These are phyloP conservation scores for Cotesia chilonis DNA, from an alignment of 1,140 invertebrate species.

Conservation along the genomic window DNA sequence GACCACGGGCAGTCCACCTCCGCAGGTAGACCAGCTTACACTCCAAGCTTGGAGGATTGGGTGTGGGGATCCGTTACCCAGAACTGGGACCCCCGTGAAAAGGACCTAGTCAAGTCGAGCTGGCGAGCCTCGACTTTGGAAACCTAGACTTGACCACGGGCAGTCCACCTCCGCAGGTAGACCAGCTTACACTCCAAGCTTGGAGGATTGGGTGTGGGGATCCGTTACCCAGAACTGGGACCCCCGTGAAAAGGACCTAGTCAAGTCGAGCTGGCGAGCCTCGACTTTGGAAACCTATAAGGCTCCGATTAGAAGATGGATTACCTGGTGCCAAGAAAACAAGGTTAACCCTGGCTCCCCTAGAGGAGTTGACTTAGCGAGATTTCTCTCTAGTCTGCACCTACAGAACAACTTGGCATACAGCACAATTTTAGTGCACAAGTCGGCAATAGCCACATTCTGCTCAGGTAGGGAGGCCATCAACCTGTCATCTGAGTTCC, in stretches of 20 bases:
- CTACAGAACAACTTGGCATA: too few relatives aligned
- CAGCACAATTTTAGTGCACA: too few relatives aligned
- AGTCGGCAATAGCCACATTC: slow-evolving; percentile 21
- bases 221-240: too few relatives aligned
- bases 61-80: slow-evolving; percentile 12
- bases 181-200: too few relatives aligned
- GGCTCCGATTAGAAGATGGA: slow-evolving; percentile 42
- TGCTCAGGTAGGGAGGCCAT: slow-evolving; percentile 34
- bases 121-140: slow-evolving; percentile 27
- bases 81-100: slow-evolving; percentile 23
- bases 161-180: too few relatives aligned
- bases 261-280: too few relatives aligned
- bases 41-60: slow-evolving; percentile 43
- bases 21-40: slow-evolving; percentile 17
- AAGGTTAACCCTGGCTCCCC: slow-evolving; percentile 15
- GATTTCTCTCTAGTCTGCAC: too few relatives aligned
- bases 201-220: too few relatives aligned
- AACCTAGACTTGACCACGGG: too few relatives aligned
- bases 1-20: slow-evolving; percentile 13
- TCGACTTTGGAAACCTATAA: neutral
- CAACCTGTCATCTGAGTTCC: slow-evolving; percentile 18
- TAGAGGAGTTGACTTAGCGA: too few relatives aligned
- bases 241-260: too few relatives aligned
- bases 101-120: slow-evolving; percentile 13
- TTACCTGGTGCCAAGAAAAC: slow-evolving; percentile 45